Base-by-base conservation (phyloP, 2,113 vertebrate species). In the Carassius carassius region DNA sequence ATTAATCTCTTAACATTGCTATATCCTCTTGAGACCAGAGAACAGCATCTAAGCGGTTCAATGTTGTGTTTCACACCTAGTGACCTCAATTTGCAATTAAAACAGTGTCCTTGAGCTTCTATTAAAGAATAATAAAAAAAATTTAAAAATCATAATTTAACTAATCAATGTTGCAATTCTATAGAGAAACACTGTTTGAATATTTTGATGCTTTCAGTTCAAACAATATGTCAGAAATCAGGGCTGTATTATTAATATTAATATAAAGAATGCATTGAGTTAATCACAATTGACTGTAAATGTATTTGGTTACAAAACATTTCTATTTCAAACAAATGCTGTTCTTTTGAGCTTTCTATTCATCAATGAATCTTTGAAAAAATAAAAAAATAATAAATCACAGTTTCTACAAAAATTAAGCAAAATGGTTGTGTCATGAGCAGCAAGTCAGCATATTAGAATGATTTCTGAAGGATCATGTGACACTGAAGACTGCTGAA, bases 1-100 rank as follows among this genome's bases (percentile, higher is more conserved):
- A 62, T 62, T 21, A 32, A 63, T 63, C 37, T 85, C 17, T 29
- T 62, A 60, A 79, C 49, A 51, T 32, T n/a, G 25, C 41, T 37
- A 35, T 82, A 17, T 54, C 49, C 80, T 72, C 29, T 37, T n/a
- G 80, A 82, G 80, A 82, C 11, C 44, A 29, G 19, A 72, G 65
- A 72, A 54, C 19, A 82, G 25, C 63, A 21, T 78, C 29, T 7
- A 14, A 78, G 17, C 25, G 11, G 11, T 70, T 56, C 80, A 70
- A 11, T 82, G 65, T 37, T 13, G 7, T 56, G 65, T 70, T 82
- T 70, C 49, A 37, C 65, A 69, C 79, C 79, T 69, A 69, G 47
- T 0, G 17, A 70, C 49, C 65, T 37, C 65, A 21, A 54, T 54
- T 72, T 82, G 47, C 47, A 81, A 81, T 81, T 81, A 81, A 80